These are phyloP conservation scores for Caenorhabditis sinica DNA, from an alignment of 2,888 invertebrate genomes.

Conservation along the genomic window DNA sequence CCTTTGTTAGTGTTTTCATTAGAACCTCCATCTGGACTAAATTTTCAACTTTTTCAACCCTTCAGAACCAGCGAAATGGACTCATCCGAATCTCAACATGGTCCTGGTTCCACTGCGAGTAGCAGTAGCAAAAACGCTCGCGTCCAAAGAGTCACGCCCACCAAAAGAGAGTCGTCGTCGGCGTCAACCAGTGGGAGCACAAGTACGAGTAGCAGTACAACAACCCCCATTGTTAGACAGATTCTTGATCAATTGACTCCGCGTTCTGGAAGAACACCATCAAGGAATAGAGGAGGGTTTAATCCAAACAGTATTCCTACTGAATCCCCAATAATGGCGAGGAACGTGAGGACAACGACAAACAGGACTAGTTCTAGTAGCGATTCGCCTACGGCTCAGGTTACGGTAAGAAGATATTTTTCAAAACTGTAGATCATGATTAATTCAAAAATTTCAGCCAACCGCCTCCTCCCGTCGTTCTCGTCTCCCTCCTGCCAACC, in stretches of 20 bases:
- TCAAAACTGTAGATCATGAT: neutral
- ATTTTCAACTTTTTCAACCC: no score
- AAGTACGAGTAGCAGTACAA: conserved; percentile 26
- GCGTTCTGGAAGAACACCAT: neutral
- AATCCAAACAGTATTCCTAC: neutral
- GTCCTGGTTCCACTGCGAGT: conserved; percentile 45
- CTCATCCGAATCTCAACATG: conserved; percentile 60
- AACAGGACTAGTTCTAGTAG: conserved; percentile 27
- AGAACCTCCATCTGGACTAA: no score
- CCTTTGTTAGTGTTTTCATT: no score
- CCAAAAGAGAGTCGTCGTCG: conserved; percentile 49
- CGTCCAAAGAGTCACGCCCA: conserved; percentile 64
- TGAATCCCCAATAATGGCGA: conserved; percentile 19
- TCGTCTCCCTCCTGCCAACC: neutral
- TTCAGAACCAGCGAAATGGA: conserved; percentile 64
- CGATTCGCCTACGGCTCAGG: conserved; percentile 4
- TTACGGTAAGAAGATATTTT: conserved; percentile 16
- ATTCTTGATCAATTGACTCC: conserved; percentile 27
- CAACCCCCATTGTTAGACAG: conserved; percentile 28
- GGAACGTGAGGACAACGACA: conserved; percentile 5
- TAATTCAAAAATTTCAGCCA: conserved; percentile 28
- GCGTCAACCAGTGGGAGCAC: conserved; percentile 38
- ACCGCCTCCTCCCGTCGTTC: neutral
- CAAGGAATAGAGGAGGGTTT: neutral
- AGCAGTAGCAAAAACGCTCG: conserved; percentile 14